Percentiles rank a stretch among this genome's conserved stretches.
phyloP scores from a whole-genome alignment of 2,797 vertebrate species.

The Philypnodon macrostomus region DNA sequence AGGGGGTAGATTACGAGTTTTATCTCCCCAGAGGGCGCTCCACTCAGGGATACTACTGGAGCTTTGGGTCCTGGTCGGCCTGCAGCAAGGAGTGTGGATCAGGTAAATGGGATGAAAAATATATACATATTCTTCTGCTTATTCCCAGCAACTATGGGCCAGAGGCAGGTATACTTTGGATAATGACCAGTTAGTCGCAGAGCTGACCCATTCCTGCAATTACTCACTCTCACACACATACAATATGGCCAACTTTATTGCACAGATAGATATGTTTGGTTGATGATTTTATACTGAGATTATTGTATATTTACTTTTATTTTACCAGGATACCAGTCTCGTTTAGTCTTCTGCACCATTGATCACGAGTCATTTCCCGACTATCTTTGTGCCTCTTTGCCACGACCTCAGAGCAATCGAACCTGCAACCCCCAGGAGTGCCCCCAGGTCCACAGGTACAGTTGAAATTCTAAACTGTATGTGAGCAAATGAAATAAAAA shows the following conservation, averaged over 20 bases:
- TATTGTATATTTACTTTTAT: too few species aligned
- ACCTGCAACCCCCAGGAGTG: constrained; percentile 87
- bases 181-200: too few species aligned
- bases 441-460: constrained; percentile 83
- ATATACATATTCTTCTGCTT: too few species aligned
- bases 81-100: constrained; percentile 90
- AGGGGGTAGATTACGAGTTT: constrained; percentile 87
- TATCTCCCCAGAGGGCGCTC: constrained; percentile 79
- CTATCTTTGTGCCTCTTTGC: constrained; percentile 82
- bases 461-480: too few species aligned
- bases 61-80: constrained; percentile 87
- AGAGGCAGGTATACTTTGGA: too few species aligned
- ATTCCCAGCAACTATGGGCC: too few species aligned
- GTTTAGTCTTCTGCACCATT: constrained; percentile 87
- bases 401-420: constrained; percentile 79
- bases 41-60: constrained; percentile 84
- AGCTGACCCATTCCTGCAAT: too few species aligned
- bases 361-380: constrained; percentile 89
- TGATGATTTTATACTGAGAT: too few species aligned
- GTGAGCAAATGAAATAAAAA: too few species aligned
- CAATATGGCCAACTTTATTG: too few species aligned
- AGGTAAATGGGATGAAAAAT: constrained; percentile 76
- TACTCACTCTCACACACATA: too few species aligned
- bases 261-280: too few species aligned
- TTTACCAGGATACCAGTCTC: constrained; percentile 87